A percentile compares a stretch with the other conserved stretches of the same genome.
These are phyloP conservation scores for Uloborus plumipes DNA, from an alignment of 2,888 invertebrate species.

Conservation along the genomic window DNA sequence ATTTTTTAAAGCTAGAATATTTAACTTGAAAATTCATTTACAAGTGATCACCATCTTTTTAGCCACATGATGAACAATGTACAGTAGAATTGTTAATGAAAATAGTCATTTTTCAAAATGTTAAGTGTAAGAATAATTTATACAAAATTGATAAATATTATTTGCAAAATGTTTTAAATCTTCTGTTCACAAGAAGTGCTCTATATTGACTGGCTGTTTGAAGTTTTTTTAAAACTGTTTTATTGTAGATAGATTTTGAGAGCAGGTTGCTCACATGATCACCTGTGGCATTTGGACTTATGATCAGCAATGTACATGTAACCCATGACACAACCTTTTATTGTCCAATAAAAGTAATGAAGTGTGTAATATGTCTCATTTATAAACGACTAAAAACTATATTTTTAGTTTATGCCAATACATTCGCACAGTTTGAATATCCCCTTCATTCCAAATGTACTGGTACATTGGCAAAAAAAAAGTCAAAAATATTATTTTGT, in stretches of 20 bases:
- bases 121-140: conserved; percentile 62
- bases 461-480: too few species aligned
- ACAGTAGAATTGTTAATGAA: conserved; percentile 60
- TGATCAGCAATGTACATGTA: conserved; percentile 64
- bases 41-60: conserved; percentile 22
- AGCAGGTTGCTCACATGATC: conserved; percentile 60
- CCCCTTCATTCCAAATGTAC: too few species aligned
- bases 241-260: conserved; percentile 59
- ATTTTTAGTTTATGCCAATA: too few species aligned
- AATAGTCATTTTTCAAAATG: conserved; percentile 58
- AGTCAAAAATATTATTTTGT: too few species aligned
- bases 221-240: conserved; percentile 60
- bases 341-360: conserved; percentile 65
- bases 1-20: too few species aligned
- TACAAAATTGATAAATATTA: conserved; percentile 44
- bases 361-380: conserved; percentile 47
- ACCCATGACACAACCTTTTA: conserved; percentile 63
- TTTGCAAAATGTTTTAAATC: conserved; percentile 57
- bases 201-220: conserved; percentile 49
- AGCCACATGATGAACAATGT: conserved; percentile 35
- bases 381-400: too few species aligned
- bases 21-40: neutral
- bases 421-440: too few species aligned
- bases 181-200: conserved; percentile 46
- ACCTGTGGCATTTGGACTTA: conserved; percentile 63